A percentile compares a stretch with the other conserved stretches of the same genome.
Evolutionary conservation across 2,113 vertebrate genomes (phyloP).

Genomic region (Actenoides lindsayi): DNA sequence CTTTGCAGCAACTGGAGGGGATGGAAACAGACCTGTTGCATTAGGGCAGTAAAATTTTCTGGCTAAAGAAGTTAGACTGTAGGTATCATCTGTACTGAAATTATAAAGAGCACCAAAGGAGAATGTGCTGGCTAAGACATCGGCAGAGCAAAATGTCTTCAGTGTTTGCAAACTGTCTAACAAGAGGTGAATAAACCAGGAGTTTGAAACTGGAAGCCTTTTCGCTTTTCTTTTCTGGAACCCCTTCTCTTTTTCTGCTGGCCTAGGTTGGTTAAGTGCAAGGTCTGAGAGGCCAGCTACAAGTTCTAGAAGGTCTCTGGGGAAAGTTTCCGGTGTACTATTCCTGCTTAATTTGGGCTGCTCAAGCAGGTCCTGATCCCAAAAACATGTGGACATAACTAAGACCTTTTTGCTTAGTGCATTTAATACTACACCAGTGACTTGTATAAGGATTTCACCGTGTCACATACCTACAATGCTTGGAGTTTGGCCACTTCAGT

Average conservation of each 20-base stretch:
- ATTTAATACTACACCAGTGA: background rate
- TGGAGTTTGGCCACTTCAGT: background rate
- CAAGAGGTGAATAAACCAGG: background rate
- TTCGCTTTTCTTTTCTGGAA: background rate
- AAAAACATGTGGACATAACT: background rate
- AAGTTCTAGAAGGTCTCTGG: background rate
- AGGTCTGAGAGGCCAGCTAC: background rate
- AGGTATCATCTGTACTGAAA: background rate
- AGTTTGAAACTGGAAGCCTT: background rate
- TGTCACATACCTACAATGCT: background rate
- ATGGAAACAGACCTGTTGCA: background rate
- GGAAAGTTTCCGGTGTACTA: background rate
- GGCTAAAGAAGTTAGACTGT: background rate
- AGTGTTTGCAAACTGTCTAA: background rate
- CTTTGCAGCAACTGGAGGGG: background rate
- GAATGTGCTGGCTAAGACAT: background rate
- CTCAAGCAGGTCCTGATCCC: background rate
- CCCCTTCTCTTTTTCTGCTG: background rate
- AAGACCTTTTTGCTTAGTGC: background rate
- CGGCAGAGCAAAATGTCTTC: background rate
- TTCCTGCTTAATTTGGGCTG: background rate
- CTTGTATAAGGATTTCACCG: background rate
- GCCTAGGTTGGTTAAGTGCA: background rate
- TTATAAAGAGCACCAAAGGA: background rate
- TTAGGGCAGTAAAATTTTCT: background rate